Percentiles rank a stretch among this genome's conserved stretches.
These are phyloP conservation scores for Neodontobutis hainanensis DNA, from an alignment of 2,113 vertebrate species.

Conservation along the genomic window DNA sequence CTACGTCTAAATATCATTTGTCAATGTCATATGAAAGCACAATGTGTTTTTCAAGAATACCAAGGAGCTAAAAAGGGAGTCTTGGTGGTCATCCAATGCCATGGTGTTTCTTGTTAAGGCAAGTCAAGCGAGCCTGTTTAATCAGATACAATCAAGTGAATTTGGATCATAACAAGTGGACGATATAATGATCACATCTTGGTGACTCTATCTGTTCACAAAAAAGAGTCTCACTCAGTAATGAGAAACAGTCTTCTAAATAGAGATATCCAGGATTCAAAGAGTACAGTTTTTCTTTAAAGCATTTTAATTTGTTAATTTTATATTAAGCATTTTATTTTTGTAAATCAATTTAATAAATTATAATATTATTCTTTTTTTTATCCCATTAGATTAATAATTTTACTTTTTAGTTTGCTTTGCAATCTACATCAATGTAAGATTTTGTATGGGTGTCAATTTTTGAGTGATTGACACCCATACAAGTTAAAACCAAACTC, in stretches of 20 bases:
- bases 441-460: too few species aligned
- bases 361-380: not conserved
- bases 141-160: constrained; percentile 72
- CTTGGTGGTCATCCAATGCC: constrained; percentile 65
- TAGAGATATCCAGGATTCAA: constrained; percentile 7
- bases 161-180: constrained; percentile 66
- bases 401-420: not conserved
- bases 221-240: constrained; percentile 10
- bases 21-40: constrained; percentile 78
- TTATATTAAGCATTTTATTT: not conserved
- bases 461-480: too few species aligned
- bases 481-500: too few species aligned
- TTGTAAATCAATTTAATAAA: not conserved
- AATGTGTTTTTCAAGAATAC: constrained; percentile 66
- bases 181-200: constrained; percentile 54
- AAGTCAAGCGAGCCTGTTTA: constrained; percentile 67
- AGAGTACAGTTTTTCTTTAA: constrained; percentile 8
- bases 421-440: too few species aligned
- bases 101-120: constrained; percentile 62
- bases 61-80: constrained; percentile 53
- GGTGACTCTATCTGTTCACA: constrained; percentile 41
- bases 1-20: constrained; percentile 77
- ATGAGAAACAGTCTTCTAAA: constrained; percentile 51
- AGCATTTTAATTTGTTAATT: not conserved
- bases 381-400: not conserved